Evolutionary conservation across 2,888 invertebrate species (phyloP).

Genomic region (Apantesis nais): DNA sequence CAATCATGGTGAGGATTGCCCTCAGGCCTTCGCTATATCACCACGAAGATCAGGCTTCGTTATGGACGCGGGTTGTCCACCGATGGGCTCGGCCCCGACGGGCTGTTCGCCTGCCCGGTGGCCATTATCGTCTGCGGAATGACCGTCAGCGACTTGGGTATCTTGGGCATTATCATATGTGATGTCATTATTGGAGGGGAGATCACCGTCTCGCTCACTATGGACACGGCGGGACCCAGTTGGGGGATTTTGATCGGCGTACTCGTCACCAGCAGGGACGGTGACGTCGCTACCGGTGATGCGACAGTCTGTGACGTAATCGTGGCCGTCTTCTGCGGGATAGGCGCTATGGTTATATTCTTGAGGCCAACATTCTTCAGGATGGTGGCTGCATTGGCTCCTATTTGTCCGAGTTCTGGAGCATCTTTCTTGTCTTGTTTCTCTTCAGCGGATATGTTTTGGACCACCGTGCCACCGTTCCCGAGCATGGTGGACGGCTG

Average conservation of each 20-base stretch:
- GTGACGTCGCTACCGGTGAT: conserved; percentile 59
- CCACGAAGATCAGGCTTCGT: conserved; percentile 72
- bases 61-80: conserved; percentile 59
- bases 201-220: conserved; percentile 65
- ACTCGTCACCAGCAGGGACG: conserved; percentile 63
- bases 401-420: conserved; percentile 60
- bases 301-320: conserved; percentile 67
- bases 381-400: conserved; percentile 74
- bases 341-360: conserved; percentile 81
- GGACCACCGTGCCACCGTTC: conserved; percentile 72
- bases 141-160: conserved; percentile 92
- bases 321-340: conserved; percentile 73
- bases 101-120: conserved; percentile 34
- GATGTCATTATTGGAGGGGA: conserved; percentile 62
- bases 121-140: conserved; percentile 87
- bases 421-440: conserved; percentile 57
- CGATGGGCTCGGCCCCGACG: conserved; percentile 28
- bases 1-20: conserved; percentile 35
- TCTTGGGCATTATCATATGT: conserved; percentile 88
- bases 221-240: conserved; percentile 67
- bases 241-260: conserved; percentile 70
- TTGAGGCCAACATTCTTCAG: conserved; percentile 80
- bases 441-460: conserved; percentile 59
- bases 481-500: conserved; percentile 72
- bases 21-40: conserved; percentile 61